Evolutionary conservation across 1,140 invertebrate genomes (phyloP).

Genomic region (Rhopalosiphum maidis): DNA sequence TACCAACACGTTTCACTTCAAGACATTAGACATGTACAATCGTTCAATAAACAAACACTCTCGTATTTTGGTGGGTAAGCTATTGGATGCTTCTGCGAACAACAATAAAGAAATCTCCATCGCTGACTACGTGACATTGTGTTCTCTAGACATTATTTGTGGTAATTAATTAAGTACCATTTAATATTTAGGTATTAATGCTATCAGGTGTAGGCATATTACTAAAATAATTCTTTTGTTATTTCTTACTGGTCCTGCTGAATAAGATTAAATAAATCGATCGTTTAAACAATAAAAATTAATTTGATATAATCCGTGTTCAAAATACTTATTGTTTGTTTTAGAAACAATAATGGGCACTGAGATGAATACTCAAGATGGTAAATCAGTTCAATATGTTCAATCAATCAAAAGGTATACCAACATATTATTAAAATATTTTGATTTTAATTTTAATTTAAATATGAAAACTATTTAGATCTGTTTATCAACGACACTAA

Average conservation of each 20-base stretch:
- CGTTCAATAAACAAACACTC: conserved; percentile 69
- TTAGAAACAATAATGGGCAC: conserved; percentile 61
- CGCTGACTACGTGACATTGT: conserved; percentile 77
- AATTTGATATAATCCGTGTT: background rate
- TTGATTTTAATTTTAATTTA: too few relatives aligned
- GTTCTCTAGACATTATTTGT: conserved; percentile 85
- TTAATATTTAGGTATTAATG: background rate
- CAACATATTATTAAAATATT: background rate
- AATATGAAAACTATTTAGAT: too few relatives aligned
- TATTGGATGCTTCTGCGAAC: conserved; percentile 62
- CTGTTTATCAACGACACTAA: too few relatives aligned
- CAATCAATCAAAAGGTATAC: conserved; percentile 50
- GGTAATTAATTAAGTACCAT: conserved; percentile 67
- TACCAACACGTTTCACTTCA: conserved; percentile 75
- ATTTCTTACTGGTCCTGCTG: too few relatives aligned
- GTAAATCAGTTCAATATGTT: conserved; percentile 59
- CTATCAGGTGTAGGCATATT: too few relatives aligned
- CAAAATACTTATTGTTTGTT: conserved; percentile 27
- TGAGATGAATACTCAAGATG: conserved; percentile 59
- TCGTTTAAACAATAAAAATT: too few relatives aligned
- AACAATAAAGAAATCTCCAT: conserved; percentile 68
- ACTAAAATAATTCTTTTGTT: too few relatives aligned
- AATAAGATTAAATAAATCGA: too few relatives aligned
- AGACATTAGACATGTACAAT: conserved; percentile 72
- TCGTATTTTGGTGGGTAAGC: conserved; percentile 69